phyloP scores from a whole-genome alignment of 1,140 invertebrate genomes.

The Melanaphis sacchari region DNA sequence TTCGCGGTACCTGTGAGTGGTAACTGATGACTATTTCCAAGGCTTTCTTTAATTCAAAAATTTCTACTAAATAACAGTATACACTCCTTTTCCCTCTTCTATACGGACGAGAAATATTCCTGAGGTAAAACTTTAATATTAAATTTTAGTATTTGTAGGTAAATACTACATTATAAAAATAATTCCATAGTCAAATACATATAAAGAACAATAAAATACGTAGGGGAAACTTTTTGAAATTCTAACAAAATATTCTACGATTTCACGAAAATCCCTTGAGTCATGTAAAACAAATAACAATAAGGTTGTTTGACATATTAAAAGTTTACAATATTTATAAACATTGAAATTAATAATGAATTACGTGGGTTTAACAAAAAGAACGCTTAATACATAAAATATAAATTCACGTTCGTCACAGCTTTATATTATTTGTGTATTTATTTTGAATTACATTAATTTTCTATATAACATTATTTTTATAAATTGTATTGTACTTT shows the following conservation, averaged over 20 bases:
- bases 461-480: not conserved
- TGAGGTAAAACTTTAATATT: not conserved
- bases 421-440: not conserved
- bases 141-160: not conserved
- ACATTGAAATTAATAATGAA: not conserved
- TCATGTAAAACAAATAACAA: not conserved
- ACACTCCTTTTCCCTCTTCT: too few relatives aligned
- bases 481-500: not conserved
- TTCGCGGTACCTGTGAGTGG: too few relatives aligned
- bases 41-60: too few relatives aligned
- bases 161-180: not conserved
- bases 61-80: too few relatives aligned
- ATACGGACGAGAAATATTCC: too few relatives aligned
- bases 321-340: not conserved
- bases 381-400: not conserved
- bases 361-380: not conserved
- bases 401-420: not conserved
- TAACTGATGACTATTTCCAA: too few relatives aligned
- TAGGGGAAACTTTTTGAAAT: not conserved
- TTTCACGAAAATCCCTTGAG: not conserved
- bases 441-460: not conserved
- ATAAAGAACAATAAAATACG: not conserved
- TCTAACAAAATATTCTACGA: not conserved
- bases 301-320: not conserved
- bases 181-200: not conserved